These are phyloP conservation scores for Tortricodes alternella DNA, from an alignment of 2,888 invertebrate genomes.

Conservation along the genomic window DNA sequence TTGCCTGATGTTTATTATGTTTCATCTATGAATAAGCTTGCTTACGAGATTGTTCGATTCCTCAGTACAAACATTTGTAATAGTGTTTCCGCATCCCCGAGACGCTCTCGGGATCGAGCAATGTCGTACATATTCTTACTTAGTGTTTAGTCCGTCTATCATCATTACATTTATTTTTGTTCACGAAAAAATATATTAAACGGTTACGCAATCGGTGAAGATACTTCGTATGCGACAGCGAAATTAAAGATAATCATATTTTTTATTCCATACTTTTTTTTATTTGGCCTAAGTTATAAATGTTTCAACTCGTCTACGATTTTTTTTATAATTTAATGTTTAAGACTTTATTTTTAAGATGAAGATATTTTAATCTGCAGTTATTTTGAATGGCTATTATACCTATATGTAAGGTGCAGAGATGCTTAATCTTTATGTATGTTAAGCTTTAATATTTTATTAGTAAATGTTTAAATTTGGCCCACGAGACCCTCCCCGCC, in stretches of 20 bases:
- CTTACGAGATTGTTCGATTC: slow-evolving; percentile 59
- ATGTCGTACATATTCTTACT: slow-evolving; percentile 56
- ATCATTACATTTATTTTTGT: slow-evolving; percentile 49
- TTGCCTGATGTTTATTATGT: slow-evolving; percentile 69
- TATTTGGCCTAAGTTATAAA: slow-evolving; percentile 76
- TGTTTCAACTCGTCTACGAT: slow-evolving; percentile 61
- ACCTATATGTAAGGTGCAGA: slow-evolving; percentile 78
- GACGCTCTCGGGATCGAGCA: slow-evolving; percentile 48
- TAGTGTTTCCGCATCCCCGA: neutral
- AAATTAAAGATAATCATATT: slow-evolving; percentile 69
- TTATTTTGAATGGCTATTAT: slow-evolving; percentile 83
- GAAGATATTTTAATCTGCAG: slow-evolving; percentile 82
- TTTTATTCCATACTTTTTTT: slow-evolving; percentile 57
- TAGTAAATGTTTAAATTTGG: slow-evolving; percentile 80
- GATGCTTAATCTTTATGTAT: slow-evolving; percentile 83
- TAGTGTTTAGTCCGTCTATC: slow-evolving; percentile 60
- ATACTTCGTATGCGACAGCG: slow-evolving; percentile 61
- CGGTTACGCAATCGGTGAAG: slow-evolving; percentile 15
- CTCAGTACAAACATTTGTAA: slow-evolving; percentile 2
- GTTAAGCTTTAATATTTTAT: slow-evolving; percentile 84
- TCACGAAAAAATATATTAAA: slow-evolving; percentile 43
- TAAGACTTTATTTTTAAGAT: slow-evolving; percentile 81
- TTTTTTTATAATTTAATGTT: slow-evolving; percentile 77
- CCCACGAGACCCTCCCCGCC: slow-evolving; percentile 58
- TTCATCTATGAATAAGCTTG: slow-evolving; percentile 58